Base-by-base conservation (phyloP, 1,140 invertebrate genomes). In the Spodoptera litura region DNA sequence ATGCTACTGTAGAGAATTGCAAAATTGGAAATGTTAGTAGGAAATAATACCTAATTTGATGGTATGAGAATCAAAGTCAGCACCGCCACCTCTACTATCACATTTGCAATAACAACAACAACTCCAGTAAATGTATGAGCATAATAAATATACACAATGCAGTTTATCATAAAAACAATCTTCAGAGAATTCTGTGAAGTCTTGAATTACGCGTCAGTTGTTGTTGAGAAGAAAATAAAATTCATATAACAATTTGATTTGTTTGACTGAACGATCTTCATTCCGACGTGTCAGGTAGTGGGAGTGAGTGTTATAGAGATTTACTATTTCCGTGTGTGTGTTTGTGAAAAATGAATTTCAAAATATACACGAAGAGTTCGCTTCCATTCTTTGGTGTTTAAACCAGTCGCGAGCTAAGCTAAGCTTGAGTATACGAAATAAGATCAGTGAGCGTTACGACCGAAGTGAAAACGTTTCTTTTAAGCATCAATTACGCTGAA, bases 291-390 rank as follows among this genome's bases (percentile, higher is more conserved):
- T 8, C 51, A 61, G 61, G 52, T 51, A 35, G 52, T 76, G 66
- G 55, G 56, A 61, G 72, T 58, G 53, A 72, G 76, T 71, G 72
- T 11, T 66, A 78, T 49, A 83, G 73, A 81, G 55, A 68, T 83
- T 81, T 81, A 82, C 83, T 84, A 82, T 78, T 70, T 81, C 78
- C 55, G 77, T 81, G 27, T 35, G 73, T 49, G 62, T 25, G 20
- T 20, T 0, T 20, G 20, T 20, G 59, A 68, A 70, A 74, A 78
- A 72, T 62, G 72, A 75, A 64, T 77, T 61, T 25, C 77, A 81
- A 78, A 79, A 72, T 78, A 64, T 68, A 27, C n/a, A 44, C 35
- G 58, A 70, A 76, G 71, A 83, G 75, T 78, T 78, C 78, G 20
- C 73, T 72, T 70, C 64, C 25, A 59, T 68, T 73, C 61, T 49